These are phyloP conservation scores for Hybognathus amarus DNA, from an alignment of 2,797 vertebrate species.

Conservation along the genomic window DNA sequence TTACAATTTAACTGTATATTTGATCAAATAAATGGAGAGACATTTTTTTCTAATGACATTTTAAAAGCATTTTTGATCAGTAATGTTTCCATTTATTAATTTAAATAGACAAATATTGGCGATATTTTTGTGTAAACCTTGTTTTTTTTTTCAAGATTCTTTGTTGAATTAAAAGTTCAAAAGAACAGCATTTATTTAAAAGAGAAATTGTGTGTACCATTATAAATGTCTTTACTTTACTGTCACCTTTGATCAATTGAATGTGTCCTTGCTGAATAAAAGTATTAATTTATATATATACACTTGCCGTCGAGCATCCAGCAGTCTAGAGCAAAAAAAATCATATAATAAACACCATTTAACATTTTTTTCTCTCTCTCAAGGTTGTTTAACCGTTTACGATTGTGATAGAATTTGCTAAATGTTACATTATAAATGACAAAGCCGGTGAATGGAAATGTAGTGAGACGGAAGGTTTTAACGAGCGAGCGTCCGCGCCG, in stretches of 20 bases:
- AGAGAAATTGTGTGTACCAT: too few species aligned
- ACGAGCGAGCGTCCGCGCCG: constrained; percentile 29
- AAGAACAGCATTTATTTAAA: too few species aligned
- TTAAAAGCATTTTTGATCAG: too few species aligned
- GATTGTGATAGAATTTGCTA: not conserved
- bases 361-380: too few species aligned
- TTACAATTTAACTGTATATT: not conserved
- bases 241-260: too few species aligned
- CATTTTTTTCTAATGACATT: too few species aligned
- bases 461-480: constrained; percentile 52
- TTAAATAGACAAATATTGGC: not conserved
- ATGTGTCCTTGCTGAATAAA: not conserved
- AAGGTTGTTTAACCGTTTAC: not conserved
- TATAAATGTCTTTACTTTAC: too few species aligned
- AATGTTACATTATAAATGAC: constrained; percentile 35
- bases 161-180: too few species aligned
- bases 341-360: not conserved
- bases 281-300: not conserved
- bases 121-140: too few species aligned
- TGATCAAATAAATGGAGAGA: too few species aligned
- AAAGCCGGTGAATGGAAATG: constrained; percentile 33
- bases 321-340: not conserved
- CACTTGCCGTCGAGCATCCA: too few species aligned
- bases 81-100: not conserved
- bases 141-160: too few species aligned